Percentiles rank a stretch among this genome's conserved stretches.
Evolutionary conservation across 2,113 vertebrate genomes (phyloP).

Genomic region (Larimichthys polyactis): DNA sequence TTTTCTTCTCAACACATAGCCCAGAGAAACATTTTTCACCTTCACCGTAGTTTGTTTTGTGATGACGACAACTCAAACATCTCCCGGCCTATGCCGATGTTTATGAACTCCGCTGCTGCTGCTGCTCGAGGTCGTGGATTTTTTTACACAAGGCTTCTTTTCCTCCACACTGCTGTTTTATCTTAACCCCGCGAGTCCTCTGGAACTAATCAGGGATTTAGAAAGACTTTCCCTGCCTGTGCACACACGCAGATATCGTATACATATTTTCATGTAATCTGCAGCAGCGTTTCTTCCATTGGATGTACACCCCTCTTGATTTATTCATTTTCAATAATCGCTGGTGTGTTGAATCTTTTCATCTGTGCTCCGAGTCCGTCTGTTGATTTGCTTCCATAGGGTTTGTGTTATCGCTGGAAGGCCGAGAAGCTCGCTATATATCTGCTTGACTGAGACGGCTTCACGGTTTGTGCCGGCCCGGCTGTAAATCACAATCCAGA

Average conservation of each 20-base stretch:
- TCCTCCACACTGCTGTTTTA: conserved; percentile 54
- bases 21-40: neutral
- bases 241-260: conserved; percentile 8
- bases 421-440: conserved; percentile 45
- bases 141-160: conserved; percentile 47
- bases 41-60: neutral
- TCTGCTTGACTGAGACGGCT: conserved; percentile 43
- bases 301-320: conserved; percentile 15
- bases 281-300: conserved; percentile 2
- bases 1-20: conserved; percentile 1
- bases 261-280: conserved; percentile 28
- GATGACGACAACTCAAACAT: conserved; percentile 19
- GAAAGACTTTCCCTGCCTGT: conserved; percentile 42
- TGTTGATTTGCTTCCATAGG: conserved; percentile 48
- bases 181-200: conserved; percentile 57
- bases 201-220: conserved; percentile 78
- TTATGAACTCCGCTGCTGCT: conserved; percentile 33
- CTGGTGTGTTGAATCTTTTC: conserved; percentile 38
- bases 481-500: conserved; percentile 42
- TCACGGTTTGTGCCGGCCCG: conserved; percentile 20
- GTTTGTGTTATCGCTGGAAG: conserved; percentile 56
- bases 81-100: neutral
- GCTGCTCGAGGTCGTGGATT: conserved; percentile 52
- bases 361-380: conserved; percentile 50
- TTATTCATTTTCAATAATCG: conserved; percentile 8